A percentile compares a stretch with the other conserved stretches of the same genome.
These are phyloP conservation scores for Leucoptera coffeella DNA, from an alignment of 2,888 invertebrate genomes.

Conservation along the genomic window DNA sequence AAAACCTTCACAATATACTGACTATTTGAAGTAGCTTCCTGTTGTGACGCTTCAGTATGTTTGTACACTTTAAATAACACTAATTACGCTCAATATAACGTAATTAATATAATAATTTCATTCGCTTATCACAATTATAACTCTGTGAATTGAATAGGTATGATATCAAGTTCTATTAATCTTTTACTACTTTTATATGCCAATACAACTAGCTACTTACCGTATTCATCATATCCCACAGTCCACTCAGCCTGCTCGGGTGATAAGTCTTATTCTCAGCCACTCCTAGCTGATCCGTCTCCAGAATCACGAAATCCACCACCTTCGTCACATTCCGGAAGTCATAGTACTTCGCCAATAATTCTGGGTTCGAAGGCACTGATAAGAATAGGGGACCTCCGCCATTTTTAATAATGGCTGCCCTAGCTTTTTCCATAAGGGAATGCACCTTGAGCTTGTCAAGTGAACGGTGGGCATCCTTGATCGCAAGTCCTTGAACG, in stretches of 20 bases:
- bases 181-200: no score
- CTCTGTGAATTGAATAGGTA: no score
- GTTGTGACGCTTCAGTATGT: no score
- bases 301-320: conserved; percentile 60
- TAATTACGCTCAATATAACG: no score
- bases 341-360: conserved; percentile 65
- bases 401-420: conserved; percentile 34
- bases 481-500: conserved; percentile 52
- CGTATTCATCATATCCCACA: conserved; percentile 73
- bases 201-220: no score
- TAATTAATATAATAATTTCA: no score
- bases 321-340: conserved; percentile 59
- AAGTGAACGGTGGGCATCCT: conserved; percentile 46
- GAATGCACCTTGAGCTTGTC: conserved; percentile 43
- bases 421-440: conserved; percentile 31
- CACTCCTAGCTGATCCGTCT: conserved; percentile 60
- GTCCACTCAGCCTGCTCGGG: conserved; percentile 66
- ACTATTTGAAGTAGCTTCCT: no score
- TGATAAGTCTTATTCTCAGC: conserved; percentile 67
- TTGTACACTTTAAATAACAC: no score
- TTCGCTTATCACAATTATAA: no score
- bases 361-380: conserved; percentile 59
- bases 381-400: conserved; percentile 53
- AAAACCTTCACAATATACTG: no score
- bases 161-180: no score